Percentiles rank a stretch among this genome's conserved stretches.
These are phyloP conservation scores for Mesocentrotus franciscanus DNA, from an alignment of 53 echinoderm and acorn worm genomes.

Conservation along the genomic window DNA sequence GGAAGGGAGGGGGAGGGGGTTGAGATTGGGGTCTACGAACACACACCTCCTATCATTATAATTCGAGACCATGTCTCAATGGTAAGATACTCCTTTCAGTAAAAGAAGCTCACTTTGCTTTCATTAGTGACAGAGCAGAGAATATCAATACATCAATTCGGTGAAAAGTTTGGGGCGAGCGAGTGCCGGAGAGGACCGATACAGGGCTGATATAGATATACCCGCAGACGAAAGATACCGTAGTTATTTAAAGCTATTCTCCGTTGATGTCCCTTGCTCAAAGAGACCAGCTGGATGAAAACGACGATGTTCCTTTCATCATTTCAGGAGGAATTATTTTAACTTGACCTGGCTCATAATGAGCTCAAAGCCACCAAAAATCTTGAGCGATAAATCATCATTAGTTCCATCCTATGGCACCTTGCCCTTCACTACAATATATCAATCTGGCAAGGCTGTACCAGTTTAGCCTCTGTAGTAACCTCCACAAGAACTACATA, in stretches of 20 bases:
- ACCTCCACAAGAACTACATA: not conserved
- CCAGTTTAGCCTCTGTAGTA: not conserved
- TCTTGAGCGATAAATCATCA: constrained; percentile 24
- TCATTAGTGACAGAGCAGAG: constrained; percentile 41
- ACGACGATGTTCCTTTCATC: not conserved
- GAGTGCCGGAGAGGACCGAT: not conserved
- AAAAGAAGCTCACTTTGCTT: constrained; percentile 10
- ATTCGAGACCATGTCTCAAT: not conserved
- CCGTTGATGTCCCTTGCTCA: not conserved
- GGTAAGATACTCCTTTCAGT: not conserved
- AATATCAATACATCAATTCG: constrained; percentile 49
- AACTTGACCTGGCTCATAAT: not conserved
- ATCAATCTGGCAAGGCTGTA: not conserved
- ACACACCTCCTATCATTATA: not conserved
- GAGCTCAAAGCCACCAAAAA: not conserved
- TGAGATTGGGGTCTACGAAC: not conserved
- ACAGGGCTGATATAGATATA: not conserved
- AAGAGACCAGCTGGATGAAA: not conserved
- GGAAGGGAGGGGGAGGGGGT: not conserved
- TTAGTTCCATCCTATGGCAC: constrained; percentile 1
- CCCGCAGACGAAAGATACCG: not conserved
- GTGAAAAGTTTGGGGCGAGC: constrained; percentile 17
- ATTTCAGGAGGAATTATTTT: not conserved
- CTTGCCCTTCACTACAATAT: not conserved
- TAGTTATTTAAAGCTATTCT: not conserved